A percentile compares a stretch with the other conserved stretches of the same genome.
Conservation (phyloP, 2,797 vertebrate genomes). For the Pterois miles region DNA sequence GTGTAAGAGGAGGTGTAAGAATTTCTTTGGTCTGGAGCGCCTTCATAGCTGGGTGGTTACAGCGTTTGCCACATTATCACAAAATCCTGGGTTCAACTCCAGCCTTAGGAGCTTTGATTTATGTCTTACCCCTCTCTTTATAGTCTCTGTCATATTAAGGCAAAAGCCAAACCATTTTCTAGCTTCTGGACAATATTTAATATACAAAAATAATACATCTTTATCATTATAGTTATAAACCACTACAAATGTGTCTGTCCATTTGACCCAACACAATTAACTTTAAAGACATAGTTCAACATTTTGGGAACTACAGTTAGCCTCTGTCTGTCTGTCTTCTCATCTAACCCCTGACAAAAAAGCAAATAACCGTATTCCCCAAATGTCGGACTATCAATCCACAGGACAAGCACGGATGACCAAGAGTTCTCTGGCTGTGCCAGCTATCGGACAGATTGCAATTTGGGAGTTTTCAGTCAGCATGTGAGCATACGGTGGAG, state of each 20-base stretch:
- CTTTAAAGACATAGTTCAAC: background rate
- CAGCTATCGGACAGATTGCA: conserved; percentile 32
- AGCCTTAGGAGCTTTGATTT: too few species aligned
- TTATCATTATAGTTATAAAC: background rate
- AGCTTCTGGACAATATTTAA: too few species aligned
- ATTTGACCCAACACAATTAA: background rate
- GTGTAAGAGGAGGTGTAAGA: too few species aligned
- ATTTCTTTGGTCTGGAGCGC: too few species aligned
- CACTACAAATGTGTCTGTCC: background rate
- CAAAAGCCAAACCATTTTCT: too few species aligned
- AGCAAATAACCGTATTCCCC: background rate
- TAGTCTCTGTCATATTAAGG: too few species aligned
- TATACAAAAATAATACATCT: too few species aligned
- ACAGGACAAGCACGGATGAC: background rate
- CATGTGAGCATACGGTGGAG: background rate
- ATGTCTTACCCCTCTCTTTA: too few species aligned
- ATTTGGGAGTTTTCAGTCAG: conserved; percentile 3
- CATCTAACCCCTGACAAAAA: background rate
- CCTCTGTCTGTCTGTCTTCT: background rate
- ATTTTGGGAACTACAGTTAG: background rate
- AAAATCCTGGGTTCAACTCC: too few species aligned
- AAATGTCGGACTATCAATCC: background rate
- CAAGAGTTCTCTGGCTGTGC: conserved; percentile 8
- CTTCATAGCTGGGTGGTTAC: too few species aligned
- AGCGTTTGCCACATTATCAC: too few species aligned